phyloP scores from a whole-genome alignment of 1,140 invertebrate species.

The Formica exsecta region DNA sequence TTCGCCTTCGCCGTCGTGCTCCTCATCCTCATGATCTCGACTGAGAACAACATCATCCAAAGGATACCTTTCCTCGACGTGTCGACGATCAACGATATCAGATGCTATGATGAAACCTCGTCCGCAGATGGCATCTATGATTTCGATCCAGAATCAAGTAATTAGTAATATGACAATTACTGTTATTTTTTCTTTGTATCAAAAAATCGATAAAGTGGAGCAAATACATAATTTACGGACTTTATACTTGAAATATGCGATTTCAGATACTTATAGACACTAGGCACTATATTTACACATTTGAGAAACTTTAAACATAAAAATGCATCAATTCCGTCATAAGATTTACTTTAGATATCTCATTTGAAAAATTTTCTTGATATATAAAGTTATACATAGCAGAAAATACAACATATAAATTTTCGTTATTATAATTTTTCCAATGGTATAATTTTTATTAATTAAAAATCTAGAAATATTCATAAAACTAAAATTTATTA shows the following conservation, averaged over 20 bases:
- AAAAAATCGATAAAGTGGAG: background rate
- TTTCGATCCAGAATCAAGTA: slow-evolving; percentile 74
- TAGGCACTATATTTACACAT: too few relatives aligned
- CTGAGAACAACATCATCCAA: slow-evolving; percentile 69
- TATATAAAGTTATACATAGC: too few relatives aligned
- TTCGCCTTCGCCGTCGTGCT: slow-evolving; percentile 69
- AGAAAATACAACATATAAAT: background rate
- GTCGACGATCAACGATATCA: slow-evolving; percentile 69
- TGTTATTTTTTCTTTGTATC: background rate
- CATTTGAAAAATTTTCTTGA: too few relatives aligned
- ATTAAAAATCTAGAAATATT: too few relatives aligned
- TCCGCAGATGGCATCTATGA: slow-evolving; percentile 65
- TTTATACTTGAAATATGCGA: too few relatives aligned
- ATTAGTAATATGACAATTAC: slow-evolving; percentile 62
- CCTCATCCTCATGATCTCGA: slow-evolving; percentile 75
- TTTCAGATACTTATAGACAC: too few relatives aligned
- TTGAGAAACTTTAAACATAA: too few relatives aligned
- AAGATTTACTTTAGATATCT: too few relatives aligned
- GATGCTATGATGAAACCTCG: slow-evolving; percentile 77
- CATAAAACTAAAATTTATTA: too few relatives aligned
- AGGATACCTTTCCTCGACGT: slow-evolving; percentile 69
- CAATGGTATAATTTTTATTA: background rate
- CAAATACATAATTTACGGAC: too few relatives aligned
- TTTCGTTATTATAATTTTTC: background rate
- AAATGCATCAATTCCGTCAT: too few relatives aligned